Conservation (phyloP, 2,888 invertebrate species). For the Netelia melanura region DNA sequence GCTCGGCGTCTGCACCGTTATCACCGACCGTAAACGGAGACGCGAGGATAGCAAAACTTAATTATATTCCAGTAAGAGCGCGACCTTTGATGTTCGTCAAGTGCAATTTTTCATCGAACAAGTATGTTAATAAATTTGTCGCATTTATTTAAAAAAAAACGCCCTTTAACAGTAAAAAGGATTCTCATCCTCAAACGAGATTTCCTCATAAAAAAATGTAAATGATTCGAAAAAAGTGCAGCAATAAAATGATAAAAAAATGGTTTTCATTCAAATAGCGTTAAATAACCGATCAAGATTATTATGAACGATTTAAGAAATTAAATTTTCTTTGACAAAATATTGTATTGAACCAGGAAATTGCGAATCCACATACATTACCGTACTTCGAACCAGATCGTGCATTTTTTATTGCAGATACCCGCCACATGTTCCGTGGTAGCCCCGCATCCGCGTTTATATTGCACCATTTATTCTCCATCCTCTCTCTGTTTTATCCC, state of each 20-base stretch:
- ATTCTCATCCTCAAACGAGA: not conserved
- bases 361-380: not conserved
- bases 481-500: not conserved
- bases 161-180: not conserved
- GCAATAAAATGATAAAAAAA: no score
- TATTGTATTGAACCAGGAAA: not conserved
- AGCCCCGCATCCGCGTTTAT: no score
- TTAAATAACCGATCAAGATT: not conserved
- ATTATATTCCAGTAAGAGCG: no score
- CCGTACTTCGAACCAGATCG: not conserved
- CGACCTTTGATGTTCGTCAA: not conserved
- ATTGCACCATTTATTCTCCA: conserved; percentile 2
- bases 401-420: not conserved
- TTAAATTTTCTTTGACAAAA: not conserved
- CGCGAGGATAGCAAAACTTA: no score
- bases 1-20: conserved; percentile 9
- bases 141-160: not conserved
- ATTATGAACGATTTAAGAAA: not conserved
- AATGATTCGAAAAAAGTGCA: no score
- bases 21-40: not conserved
- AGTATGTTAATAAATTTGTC: not conserved
- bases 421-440: not conserved
- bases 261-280: no score
- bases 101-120: not conserved
- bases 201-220: not conserved